Percentiles rank a stretch among this genome's conserved stretches.
Evolutionary conservation across 1,140 invertebrate species (phyloP).

Genomic region (Neodiprion fabricii): DNA sequence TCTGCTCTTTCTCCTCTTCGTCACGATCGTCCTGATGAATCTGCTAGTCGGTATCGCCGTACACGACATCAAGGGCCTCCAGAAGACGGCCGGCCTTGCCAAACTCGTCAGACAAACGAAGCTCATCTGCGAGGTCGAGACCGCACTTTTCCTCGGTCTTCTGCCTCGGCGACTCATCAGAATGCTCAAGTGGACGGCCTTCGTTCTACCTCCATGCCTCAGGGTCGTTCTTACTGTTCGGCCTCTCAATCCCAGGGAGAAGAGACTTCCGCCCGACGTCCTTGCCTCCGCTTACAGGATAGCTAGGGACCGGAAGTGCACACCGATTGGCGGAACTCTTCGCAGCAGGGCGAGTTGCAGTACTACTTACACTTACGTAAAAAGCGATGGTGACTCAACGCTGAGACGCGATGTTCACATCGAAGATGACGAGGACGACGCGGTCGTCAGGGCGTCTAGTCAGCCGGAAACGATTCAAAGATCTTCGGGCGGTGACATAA

Average conservation of each 20-base stretch:
- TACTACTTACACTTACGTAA: conserved; percentile 29
- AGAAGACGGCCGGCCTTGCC: conserved; percentile 77
- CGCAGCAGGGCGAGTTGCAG: conserved; percentile 35
- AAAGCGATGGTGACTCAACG: conserved; percentile 32
- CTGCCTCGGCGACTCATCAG: conserved; percentile 75
- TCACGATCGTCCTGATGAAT: conserved; percentile 85
- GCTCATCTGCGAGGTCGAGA: conserved; percentile 76
- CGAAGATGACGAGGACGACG: conserved; percentile 28
- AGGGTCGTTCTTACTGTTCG: conserved; percentile 79
- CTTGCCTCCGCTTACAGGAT: conserved; percentile 77
- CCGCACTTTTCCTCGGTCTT: conserved; percentile 73
- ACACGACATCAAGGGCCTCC: conserved; percentile 79
- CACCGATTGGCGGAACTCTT: not conserved
- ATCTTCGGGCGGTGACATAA: conserved; percentile 40
- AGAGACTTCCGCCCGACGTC: conserved; percentile 76
- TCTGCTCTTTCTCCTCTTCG: conserved; percentile 76
- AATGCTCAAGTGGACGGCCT: conserved; percentile 74
- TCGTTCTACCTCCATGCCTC: conserved; percentile 78
- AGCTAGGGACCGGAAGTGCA: conserved; percentile 70
- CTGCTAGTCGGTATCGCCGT: conserved; percentile 81
- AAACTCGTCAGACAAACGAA: conserved; percentile 81
- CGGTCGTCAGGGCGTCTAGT: not conserved
- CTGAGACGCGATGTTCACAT: conserved; percentile 16
- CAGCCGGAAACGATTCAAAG: conserved; percentile 24
- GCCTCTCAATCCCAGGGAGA: conserved; percentile 81